Percentiles rank a stretch among this genome's conserved stretches.
Evolutionary conservation across 2,113 vertebrate species (phyloP).

Genomic region (Psammodynastes pulverulentus): DNA sequence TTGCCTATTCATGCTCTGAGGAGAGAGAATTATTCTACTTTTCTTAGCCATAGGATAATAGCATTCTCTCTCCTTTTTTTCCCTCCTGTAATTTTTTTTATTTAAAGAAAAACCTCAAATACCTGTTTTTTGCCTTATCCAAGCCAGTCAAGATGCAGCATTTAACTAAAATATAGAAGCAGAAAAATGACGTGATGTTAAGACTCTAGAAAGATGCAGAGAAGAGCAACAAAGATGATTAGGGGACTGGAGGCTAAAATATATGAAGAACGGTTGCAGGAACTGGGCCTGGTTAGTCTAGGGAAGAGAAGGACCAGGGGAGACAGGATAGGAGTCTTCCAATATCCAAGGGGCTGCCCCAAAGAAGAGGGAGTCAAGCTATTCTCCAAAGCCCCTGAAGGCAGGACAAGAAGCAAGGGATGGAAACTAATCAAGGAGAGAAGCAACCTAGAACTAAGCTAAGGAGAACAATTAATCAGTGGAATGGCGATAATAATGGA

Average conservation of each 20-base stretch:
- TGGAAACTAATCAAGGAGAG: too few species aligned
- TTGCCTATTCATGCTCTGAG: slow-evolving; percentile 15
- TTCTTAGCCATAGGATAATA: background rate
- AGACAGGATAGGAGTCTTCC: background rate
- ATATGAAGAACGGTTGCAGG: background rate
- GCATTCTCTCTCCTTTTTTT: background rate
- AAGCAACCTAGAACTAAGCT: too few species aligned
- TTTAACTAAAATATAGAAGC: background rate
- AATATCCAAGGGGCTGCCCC: background rate
- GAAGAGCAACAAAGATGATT: background rate
- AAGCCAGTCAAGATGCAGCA: background rate
- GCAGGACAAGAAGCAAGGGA: too few species aligned
- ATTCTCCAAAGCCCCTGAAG: too few species aligned
- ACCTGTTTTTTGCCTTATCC: background rate
- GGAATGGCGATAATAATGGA: too few species aligned
- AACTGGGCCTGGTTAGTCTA: accelerated
- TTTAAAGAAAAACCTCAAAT: background rate
- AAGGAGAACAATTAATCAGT: too few species aligned
- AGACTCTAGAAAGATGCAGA: background rate
- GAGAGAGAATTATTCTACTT: background rate
- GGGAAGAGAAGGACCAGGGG: background rate
- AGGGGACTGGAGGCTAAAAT: background rate
- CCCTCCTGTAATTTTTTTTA: background rate
- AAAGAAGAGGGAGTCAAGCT: too few species aligned
- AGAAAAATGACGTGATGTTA: background rate